Conservation (phyloP, 2,888 invertebrate genomes). For the Leptopilina drosophilae region DNA sequence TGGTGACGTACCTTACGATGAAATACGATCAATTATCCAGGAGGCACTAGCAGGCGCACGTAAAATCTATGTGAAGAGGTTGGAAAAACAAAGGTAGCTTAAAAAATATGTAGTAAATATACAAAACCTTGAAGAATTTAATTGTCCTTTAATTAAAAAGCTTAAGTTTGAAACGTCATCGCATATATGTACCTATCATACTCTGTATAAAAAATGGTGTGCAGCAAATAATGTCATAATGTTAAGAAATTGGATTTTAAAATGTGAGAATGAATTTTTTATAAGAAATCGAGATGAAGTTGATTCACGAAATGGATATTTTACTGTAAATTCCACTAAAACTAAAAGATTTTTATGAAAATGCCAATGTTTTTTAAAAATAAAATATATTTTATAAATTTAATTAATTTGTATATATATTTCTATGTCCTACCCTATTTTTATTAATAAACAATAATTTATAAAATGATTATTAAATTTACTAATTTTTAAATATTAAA, state of each 20-base stretch:
- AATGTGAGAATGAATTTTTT: not conserved
- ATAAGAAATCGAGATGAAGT: not conserved
- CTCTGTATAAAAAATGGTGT: slow-evolving; percentile 8
- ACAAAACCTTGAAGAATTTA: too few species aligned
- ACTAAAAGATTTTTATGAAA: not conserved
- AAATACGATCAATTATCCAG: too few species aligned
- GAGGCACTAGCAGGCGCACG: too few species aligned
- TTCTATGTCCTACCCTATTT: not conserved
- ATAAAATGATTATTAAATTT: too few species aligned
- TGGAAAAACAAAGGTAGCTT: too few species aligned
- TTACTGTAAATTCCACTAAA: not conserved
- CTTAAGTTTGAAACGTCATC: not conserved
- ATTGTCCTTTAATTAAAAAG: slow-evolving; percentile 3
- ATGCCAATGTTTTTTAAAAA: not conserved
- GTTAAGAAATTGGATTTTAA: slow-evolving; percentile 1
- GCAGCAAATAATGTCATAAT: not conserved
- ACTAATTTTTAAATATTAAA: too few species aligned
- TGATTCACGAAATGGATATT: not conserved
- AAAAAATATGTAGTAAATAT: too few species aligned
- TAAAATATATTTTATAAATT: not conserved
- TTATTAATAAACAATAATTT: not conserved
- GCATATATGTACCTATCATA: not conserved
- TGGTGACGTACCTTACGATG: slow-evolving; percentile 15
- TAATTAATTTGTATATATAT: not conserved
- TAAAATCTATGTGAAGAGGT: too few species aligned